Evolutionary conservation across 2,888 invertebrate species (phyloP), one percentile per base, ranked within the genome.

Genomic region (Tenthredo distinguenda): DNA sequence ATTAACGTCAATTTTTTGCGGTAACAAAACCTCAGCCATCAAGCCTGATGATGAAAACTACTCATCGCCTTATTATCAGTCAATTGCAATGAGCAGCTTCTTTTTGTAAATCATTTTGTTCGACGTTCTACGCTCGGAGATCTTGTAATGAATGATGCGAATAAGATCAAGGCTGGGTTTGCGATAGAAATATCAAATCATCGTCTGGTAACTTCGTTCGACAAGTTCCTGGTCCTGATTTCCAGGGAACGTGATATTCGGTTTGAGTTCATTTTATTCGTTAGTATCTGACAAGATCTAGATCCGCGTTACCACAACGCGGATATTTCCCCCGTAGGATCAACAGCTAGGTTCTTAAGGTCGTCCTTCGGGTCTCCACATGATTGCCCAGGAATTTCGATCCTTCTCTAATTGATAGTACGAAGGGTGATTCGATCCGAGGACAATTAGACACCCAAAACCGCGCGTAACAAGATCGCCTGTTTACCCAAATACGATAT

Each of bases 161-260:
- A 77, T 50, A 55, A 77, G 55, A 31, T 77, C 77, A 77, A 77
- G 77, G 77, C 10, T 31, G 10, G 31, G 4, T 74, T 74, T 21
- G 2, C n/a, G 47, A 74, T 12, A 47, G 40, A 40, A 74, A 74
- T 21, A 74, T 40, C 74, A 21, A 26, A 74, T 74, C 74, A 43
- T 26, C 74, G 43, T 26, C 21, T 26, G 9, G 5, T n/a, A 72
- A 71, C 0, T 15, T 55, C 47, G 47, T 40, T 21, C 4, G 47
- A 21, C 34, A 34, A 68, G 34, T 77, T 77, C 55, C 77, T 77
- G 34, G 55, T 34, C 50, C 55, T 26, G 55, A 55, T 21, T 34
- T 77, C 31, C 50, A 34, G 31, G 3, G 21, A 43, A 21, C 50
- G 62, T 76, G 47, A 50, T 50, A 50, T 77, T 37, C 31, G 15